Evolutionary conservation across 2,113 vertebrate species (phyloP).

Genomic region (Microcebus griseorufus): DNA sequence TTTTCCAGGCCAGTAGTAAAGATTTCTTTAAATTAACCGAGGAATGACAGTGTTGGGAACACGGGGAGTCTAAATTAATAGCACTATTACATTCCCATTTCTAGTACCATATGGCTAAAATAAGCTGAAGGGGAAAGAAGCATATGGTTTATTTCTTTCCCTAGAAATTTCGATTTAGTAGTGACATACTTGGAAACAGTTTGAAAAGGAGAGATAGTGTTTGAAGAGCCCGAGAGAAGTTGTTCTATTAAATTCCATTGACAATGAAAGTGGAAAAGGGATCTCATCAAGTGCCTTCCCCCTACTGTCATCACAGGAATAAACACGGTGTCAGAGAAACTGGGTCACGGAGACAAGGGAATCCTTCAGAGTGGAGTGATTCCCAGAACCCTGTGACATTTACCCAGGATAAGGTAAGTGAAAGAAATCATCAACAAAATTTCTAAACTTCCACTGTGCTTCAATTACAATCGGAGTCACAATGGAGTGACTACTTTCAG

Average conservation of each 20-base stretch:
- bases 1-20: constrained; percentile 45
- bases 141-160: constrained; percentile 73
- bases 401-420: constrained; percentile 20
- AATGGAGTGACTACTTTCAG: neutral
- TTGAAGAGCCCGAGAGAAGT: constrained; percentile 37
- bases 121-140: constrained; percentile 59
- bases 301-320: neutral
- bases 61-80: constrained; percentile 64
- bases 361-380: neutral
- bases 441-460: neutral
- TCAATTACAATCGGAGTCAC: constrained; percentile 23
- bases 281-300: neutral
- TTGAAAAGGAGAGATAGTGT: constrained; percentile 40
- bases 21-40: constrained; percentile 49
- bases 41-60: constrained; percentile 36
- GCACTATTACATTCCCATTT: constrained; percentile 23
- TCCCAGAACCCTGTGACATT: neutral
- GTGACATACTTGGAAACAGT: constrained; percentile 60
- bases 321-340: neutral
- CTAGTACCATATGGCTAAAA: constrained; percentile 74
- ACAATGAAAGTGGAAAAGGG: constrained; percentile 9
- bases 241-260: constrained; percentile 50
- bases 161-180: constrained; percentile 66
- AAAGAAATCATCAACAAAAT: constrained; percentile 6
- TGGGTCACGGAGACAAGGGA: constrained; percentile 15